Conservation (phyloP, 1,140 invertebrate genomes). For the Drosophila funebris region DNA sequence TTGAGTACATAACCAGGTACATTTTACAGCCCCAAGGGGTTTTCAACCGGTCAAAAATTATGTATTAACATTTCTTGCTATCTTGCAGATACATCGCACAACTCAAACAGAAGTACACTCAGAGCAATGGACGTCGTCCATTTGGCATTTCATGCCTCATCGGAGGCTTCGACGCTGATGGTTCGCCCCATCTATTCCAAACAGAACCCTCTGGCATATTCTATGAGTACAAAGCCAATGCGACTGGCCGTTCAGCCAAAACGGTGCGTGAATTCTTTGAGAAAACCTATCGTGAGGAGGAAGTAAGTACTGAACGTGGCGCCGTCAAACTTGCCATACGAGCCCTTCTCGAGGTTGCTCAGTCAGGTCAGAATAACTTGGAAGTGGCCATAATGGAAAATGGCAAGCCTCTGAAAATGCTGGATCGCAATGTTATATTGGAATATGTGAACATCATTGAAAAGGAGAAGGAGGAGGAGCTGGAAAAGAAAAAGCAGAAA, state of each 20-base stretch:
- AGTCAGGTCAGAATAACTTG: conserved; percentile 98
- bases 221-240: conserved; percentile 99
- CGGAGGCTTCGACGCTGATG: conserved; percentile 99
- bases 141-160: conserved; percentile 99
- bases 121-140: conserved; percentile 98
- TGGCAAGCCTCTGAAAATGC: conserved; percentile 92
- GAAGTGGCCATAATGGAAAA: conserved; percentile 98
- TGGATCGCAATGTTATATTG: conserved; percentile 95
- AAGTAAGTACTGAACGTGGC: conserved; percentile 93
- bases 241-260: conserved; percentile 98
- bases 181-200: conserved; percentile 97
- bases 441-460: conserved; percentile 97
- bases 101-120: conserved; percentile 98
- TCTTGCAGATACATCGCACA: conserved; percentile 84
- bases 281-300: conserved; percentile 96
- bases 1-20: conserved; percentile 99
- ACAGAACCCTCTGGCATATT: conserved; percentile 99
- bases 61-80: background rate
- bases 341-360: conserved; percentile 98
- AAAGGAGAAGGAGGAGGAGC: conserved; percentile 98
- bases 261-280: conserved; percentile 99
- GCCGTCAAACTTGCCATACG: conserved; percentile 97
- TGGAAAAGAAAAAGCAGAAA: conserved; percentile 98
- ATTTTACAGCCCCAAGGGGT: background rate
- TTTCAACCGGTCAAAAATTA: background rate